A percentile compares a stretch with the other conserved stretches of the same genome.
Conservation (phyloP, 2,113 vertebrate species). For the Colistium nudipinnis region DNA sequence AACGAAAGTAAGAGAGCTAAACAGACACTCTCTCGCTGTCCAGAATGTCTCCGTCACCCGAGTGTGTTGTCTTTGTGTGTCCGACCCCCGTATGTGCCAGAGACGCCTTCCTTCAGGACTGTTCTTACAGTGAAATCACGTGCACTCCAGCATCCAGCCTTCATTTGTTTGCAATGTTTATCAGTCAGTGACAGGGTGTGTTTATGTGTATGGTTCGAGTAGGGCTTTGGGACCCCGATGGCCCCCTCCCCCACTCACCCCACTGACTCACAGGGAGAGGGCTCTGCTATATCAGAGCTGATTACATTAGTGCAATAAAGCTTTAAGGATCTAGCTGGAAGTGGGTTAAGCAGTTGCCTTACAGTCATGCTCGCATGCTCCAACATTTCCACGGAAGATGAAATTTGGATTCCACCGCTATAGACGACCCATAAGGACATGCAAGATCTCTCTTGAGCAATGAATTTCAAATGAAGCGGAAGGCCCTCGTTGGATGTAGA, state of each 20-base stretch:
- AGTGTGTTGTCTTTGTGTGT: constrained; percentile 51
- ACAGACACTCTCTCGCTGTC: constrained; percentile 62
- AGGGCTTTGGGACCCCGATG: constrained; percentile 57
- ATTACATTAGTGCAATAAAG: constrained; percentile 40
- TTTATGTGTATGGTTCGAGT: constrained; percentile 73
- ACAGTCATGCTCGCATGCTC: constrained; percentile 1
- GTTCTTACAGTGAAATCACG: constrained; percentile 40
- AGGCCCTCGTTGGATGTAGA: not conserved
- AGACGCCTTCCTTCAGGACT: constrained; percentile 47
- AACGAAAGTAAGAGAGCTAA: constrained; percentile 73
- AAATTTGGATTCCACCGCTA: not conserved
- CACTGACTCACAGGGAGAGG: constrained; percentile 4
- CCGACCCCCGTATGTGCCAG: constrained; percentile 54
- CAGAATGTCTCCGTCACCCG: constrained; percentile 21
- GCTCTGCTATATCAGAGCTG: constrained; percentile 31
- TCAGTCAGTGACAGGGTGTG: constrained; percentile 67
- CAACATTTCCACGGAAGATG: constrained; percentile 25
- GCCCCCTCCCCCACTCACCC: constrained; percentile 20
- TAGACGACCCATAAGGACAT: constrained; percentile 13
- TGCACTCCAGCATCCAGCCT: constrained; percentile 40
- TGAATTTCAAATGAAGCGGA: constrained; percentile 11
- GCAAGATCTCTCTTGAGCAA: constrained; percentile 12
- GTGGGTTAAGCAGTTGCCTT: constrained; percentile 24
- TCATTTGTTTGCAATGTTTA: constrained; percentile 76
- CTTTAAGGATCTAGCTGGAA: constrained; percentile 19